These are phyloP conservation scores for Pangasius mekongensis DNA, from an alignment of 2,797 vertebrate species.

Conservation along the genomic window DNA sequence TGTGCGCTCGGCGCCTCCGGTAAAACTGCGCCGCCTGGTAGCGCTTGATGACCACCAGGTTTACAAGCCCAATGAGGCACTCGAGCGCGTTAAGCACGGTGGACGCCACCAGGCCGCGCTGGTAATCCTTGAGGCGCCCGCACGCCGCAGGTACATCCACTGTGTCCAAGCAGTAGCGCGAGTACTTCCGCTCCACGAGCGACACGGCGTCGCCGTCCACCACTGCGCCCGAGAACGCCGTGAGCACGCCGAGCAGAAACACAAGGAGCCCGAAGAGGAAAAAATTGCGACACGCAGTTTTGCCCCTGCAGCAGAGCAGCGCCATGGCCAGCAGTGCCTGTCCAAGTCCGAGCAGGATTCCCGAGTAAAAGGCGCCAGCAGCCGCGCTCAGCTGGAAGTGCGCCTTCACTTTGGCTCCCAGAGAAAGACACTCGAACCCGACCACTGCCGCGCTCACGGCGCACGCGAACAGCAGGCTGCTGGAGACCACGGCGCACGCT, in stretches of 20 bases:
- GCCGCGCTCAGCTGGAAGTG: conserved; percentile 88
- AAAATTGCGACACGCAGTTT: conserved; percentile 87
- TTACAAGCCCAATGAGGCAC: conserved; percentile 88
- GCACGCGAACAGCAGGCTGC: conserved; percentile 91
- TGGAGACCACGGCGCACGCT: conserved; percentile 92
- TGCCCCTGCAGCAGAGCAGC: conserved; percentile 86
- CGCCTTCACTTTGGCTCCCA: conserved; percentile 87
- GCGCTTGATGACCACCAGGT: conserved; percentile 87
- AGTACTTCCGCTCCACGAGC: conserved; percentile 90
- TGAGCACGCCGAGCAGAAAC: conserved; percentile 91
- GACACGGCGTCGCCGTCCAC: conserved; percentile 95
- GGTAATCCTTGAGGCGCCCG: conserved; percentile 88
- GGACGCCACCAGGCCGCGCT: conserved; percentile 88
- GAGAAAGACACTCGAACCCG: conserved; percentile 89
- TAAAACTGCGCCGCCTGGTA: conserved; percentile 86
- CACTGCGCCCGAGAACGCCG: conserved; percentile 93
- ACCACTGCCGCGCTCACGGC: conserved; percentile 89
- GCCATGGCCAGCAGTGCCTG: conserved; percentile 86
- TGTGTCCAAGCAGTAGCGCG: conserved; percentile 85
- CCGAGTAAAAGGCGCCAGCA: conserved; percentile 94
- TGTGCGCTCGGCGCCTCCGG: conserved; percentile 71
- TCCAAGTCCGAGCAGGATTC: conserved; percentile 85
- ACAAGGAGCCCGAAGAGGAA: conserved; percentile 89
- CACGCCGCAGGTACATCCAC: conserved; percentile 75
- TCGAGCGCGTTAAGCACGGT: conserved; percentile 91